These are phyloP conservation scores for Enteromius mattozi DNA, from an alignment of 2,797 vertebrate species.

Conservation along the genomic window DNA sequence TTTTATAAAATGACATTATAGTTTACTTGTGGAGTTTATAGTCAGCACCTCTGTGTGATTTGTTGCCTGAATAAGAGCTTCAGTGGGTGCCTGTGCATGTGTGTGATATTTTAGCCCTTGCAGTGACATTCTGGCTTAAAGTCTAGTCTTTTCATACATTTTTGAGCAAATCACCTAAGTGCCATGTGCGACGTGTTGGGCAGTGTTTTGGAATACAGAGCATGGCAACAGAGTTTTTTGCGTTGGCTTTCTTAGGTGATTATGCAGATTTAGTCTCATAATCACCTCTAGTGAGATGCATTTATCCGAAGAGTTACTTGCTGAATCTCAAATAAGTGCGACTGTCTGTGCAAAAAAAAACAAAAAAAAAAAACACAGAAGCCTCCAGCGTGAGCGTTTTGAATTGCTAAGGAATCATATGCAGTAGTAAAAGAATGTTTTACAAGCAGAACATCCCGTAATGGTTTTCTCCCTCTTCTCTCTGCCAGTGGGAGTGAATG, in stretches of 20 bases:
- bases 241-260: background rate
- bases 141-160: background rate
- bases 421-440: background rate
- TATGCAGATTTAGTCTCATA: background rate
- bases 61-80: background rate
- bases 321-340: background rate
- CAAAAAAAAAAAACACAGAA: background rate
- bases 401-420: slow-evolving; percentile 1
- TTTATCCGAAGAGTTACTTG: background rate
- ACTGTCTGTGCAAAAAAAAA: background rate
- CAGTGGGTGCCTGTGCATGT: background rate
- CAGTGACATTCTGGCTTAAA: background rate
- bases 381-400: background rate
- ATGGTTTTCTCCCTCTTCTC: slow-evolving; percentile 49
- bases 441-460: background rate
- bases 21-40: background rate
- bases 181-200: background rate
- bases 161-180: background rate
- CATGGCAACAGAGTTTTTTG: background rate
- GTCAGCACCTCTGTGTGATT: background rate
- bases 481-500: slow-evolving; percentile 41
- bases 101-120: background rate
- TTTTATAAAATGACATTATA: background rate
- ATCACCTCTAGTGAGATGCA: background rate
- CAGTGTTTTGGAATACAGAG: background rate